A percentile compares a stretch with the other conserved stretches of the same genome.
Conservation (phyloP, 2,888 invertebrate genomes). For the Athrips mouffetella region DNA sequence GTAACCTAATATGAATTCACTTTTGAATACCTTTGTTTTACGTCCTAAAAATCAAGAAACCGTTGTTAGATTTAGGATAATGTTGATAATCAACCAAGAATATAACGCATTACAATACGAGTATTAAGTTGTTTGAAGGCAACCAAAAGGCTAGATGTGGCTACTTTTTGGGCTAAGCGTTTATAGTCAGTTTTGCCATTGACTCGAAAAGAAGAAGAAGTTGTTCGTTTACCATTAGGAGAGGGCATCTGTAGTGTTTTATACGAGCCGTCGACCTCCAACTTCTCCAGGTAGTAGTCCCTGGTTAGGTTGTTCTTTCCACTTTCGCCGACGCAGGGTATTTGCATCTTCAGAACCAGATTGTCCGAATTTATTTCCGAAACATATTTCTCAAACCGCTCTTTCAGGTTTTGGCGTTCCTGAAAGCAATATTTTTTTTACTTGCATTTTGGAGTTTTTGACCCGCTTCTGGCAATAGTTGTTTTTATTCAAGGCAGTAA, state of each 20-base stretch:
- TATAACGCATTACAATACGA: not conserved
- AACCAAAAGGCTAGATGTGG: not conserved
- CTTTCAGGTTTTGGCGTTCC: constrained; percentile 50
- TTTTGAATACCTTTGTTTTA: too few species aligned
- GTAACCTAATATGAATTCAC: too few species aligned
- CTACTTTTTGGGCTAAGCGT: too few species aligned
- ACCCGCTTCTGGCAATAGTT: not conserved
- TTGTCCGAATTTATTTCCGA: constrained; percentile 57
- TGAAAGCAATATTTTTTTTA: constrained; percentile 22
- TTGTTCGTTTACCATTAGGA: constrained; percentile 36
- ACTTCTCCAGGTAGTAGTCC: constrained; percentile 53
- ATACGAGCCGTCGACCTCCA: constrained; percentile 52
- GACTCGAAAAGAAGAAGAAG: too few species aligned
- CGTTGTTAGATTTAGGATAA: too few species aligned
- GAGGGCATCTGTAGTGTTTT: constrained; percentile 56
- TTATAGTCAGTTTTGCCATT: too few species aligned
- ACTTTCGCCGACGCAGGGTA: constrained; percentile 44
- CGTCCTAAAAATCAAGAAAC: too few species aligned
- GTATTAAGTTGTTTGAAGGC: not conserved
- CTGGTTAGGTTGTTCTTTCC: constrained; percentile 37
- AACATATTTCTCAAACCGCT: constrained; percentile 46
- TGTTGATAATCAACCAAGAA: too few species aligned
- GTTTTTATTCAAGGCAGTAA: too few species aligned
- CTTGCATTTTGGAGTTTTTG: not conserved
- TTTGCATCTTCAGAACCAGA: constrained; percentile 56